These are phyloP conservation scores for Limnephilus rhombicus DNA, from an alignment of 2,888 invertebrate genomes.

Conservation along the genomic window DNA sequence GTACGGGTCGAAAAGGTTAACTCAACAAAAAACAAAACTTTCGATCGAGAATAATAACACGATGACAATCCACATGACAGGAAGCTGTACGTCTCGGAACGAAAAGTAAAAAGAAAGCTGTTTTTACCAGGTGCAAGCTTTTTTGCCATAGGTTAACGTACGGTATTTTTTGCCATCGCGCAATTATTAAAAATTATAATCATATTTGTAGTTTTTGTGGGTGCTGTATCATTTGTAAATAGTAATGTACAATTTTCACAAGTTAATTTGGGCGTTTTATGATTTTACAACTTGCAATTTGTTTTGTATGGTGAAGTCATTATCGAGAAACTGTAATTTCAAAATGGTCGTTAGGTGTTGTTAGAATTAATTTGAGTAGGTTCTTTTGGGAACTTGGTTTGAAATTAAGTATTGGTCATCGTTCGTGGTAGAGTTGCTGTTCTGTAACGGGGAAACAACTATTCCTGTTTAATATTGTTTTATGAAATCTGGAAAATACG, in stretches of 20 bases:
- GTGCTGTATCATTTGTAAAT: not conserved
- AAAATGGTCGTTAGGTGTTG: not conserved
- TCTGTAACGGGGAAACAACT: not conserved
- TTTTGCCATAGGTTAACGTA: not conserved
- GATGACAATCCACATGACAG: constrained; percentile 13
- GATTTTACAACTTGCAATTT: not conserved
- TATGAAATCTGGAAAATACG: no score
- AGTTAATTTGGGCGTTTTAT: not conserved
- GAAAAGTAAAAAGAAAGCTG: not conserved
- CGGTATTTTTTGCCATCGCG: not conserved
- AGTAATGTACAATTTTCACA: not conserved
- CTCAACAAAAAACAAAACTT: constrained; percentile 8
- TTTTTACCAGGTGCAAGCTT: not conserved
- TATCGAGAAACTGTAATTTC: not conserved
- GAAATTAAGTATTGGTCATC: not conserved
- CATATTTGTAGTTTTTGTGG: not conserved
- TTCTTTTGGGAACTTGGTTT: not conserved
- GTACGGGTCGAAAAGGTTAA: not conserved
- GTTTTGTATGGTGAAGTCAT: not conserved
- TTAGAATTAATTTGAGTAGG: not conserved
- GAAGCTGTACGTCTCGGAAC: not conserved
- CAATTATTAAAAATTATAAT: not conserved
- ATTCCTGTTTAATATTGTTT: not conserved
- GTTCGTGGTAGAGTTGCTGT: not conserved
- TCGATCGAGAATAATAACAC: constrained; percentile 21